Evolutionary conservation across 2,797 vertebrate genomes (phyloP), one percentile per base, ranked within the genome.

Genomic region (Coregonus ussuriensis): DNA sequence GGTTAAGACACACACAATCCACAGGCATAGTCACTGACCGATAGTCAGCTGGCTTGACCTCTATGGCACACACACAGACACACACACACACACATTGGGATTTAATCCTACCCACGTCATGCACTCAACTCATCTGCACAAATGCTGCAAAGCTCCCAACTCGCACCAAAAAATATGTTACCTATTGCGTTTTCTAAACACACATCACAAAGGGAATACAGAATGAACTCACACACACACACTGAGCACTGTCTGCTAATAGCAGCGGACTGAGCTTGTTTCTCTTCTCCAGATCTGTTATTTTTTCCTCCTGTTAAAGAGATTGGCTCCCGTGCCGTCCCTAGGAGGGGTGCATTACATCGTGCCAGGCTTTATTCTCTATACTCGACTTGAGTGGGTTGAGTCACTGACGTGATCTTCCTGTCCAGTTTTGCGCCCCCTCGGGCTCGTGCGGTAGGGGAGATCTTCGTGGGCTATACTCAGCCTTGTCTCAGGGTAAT

Each of bases 11-110:
- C 41, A 7, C 37, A 41, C 41, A 9, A 81, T 70, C 74, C 75
- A 41, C 7, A 81, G 81, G 33, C 69, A 76, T 85, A 87, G 86
- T 88, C 80, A 18, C 84, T 76, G 86, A 89, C 83, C 87, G 85
- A 82, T 73, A 74, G 11, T 25, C 65, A 82, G 83, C 79, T 79
- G 78, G 41, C 51, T 76, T 82, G 78, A 75, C 74, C 77, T 89
- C 41, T 47, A 47, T 11, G 41, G 2, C 75, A 73, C 70, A 62
- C 31, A 33, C 6, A 9, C 41, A 47, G 41, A 7, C 41, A 47
- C 41, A 47, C 33, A 33, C 41, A 73, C 47, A 83, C 76, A 25
- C 25, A 25, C 25, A 82, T 77, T 13, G 74, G 21, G 71, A 72
- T 71, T 87, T 89, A 89, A 89, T 83, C 83, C 79, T 0, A 2